phyloP scores from a whole-genome alignment of 2,888 invertebrate genomes.

The Harpalus rubripes region DNA sequence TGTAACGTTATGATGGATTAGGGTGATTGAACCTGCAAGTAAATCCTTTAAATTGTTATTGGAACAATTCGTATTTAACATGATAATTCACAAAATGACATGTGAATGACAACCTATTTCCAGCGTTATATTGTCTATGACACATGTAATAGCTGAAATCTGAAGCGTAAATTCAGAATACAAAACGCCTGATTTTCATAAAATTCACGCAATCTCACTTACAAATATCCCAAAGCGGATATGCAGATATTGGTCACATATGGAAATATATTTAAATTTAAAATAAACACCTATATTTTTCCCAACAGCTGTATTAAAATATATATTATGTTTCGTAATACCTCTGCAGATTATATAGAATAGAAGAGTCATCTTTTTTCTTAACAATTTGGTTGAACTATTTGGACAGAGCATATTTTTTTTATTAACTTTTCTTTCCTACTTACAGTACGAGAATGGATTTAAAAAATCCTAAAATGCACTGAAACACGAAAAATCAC shows the following conservation, averaged over 20 bases:
- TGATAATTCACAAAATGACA: slow-evolving; percentile 31
- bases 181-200: slow-evolving; percentile 14
- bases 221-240: neutral
- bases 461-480: too few relatives aligned
- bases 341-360: neutral
- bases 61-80: slow-evolving; percentile 8
- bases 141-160: slow-evolving; percentile 5
- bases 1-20: neutral
- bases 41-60: slow-evolving; percentile 40
- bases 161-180: slow-evolving; percentile 7
- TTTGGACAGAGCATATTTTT: too few relatives aligned
- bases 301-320: neutral
- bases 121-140: slow-evolving; percentile 5
- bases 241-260: neutral
- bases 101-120: slow-evolving; percentile 12
- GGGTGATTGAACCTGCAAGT: neutral
- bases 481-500: too few relatives aligned
- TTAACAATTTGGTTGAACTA: too few relatives aligned
- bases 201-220: neutral
- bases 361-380: too few relatives aligned
- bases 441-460: too few relatives aligned
- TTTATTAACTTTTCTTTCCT: too few relatives aligned
- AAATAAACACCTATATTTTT: neutral
- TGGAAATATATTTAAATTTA: neutral
- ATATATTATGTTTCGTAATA: neutral